Percentiles rank a stretch among this genome's conserved stretches.
Evolutionary conservation across 2,797 vertebrate species (phyloP).

Genomic region (Cercopithecus mitis): DNA sequence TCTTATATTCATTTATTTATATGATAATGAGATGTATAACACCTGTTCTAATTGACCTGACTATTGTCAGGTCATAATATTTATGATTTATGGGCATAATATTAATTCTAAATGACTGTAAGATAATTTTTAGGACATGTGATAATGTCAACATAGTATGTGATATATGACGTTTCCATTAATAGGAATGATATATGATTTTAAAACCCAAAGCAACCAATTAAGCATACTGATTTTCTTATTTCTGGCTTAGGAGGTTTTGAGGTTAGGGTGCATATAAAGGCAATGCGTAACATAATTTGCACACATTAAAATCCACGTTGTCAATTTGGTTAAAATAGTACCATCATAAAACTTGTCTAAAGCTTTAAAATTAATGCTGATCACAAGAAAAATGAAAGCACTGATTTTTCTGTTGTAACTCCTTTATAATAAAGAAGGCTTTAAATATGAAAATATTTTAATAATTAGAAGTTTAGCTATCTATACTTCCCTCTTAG

Average conservation of each 20-base stretch:
- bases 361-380: neutral
- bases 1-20: neutral
- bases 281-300: neutral
- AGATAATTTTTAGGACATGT: neutral
- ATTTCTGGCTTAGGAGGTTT: neutral
- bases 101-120: neutral
- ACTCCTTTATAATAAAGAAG: conserved; percentile 33
- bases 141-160: neutral
- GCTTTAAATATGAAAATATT: conserved; percentile 9
- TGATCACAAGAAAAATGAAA: conserved; percentile 23
- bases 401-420: neutral
- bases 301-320: neutral
- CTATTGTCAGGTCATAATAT: neutral
- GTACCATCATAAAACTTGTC: neutral
- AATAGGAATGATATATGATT: neutral
- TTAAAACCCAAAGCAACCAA: neutral
- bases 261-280: neutral
- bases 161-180: neutral
- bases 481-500: neutral
- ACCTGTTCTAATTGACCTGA: neutral
- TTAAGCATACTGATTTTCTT: neutral
- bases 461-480: neutral
- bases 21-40: neutral
- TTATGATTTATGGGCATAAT: neutral
- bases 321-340: neutral